Conservation (phyloP, 2,113 vertebrate genomes). For the Odocoileus hemionus region DNA sequence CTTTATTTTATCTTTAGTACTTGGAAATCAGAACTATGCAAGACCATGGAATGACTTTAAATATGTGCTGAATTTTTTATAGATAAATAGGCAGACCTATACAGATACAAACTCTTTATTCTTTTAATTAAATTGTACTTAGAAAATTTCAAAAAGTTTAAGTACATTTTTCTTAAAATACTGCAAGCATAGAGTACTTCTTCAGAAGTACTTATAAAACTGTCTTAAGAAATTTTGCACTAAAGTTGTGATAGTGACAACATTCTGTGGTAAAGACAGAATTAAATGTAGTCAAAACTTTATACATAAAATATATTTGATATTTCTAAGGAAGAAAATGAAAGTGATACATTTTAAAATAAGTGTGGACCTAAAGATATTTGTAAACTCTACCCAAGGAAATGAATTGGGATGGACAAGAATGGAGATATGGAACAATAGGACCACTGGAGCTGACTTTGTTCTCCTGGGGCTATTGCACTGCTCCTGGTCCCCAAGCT, state of each 20-base stretch:
- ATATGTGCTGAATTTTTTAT: background rate
- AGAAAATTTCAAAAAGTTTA: background rate
- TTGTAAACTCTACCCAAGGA: background rate
- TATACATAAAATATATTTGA: background rate
- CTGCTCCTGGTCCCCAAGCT: background rate
- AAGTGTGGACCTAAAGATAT: background rate
- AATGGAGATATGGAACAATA: background rate
- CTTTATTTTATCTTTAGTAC: background rate
- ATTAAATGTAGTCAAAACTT: background rate
- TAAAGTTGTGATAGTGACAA: background rate
- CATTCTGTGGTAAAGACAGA: background rate
- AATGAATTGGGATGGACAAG: background rate
- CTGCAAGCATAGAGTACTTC: background rate
- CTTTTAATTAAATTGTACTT: background rate
- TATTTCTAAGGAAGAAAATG: background rate
- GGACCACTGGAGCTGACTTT: background rate
- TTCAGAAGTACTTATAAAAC: background rate
- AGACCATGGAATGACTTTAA: background rate
- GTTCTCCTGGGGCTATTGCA: background rate
- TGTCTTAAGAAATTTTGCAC: background rate
- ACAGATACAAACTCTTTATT: background rate
- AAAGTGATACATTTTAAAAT: background rate
- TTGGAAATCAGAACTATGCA: background rate
- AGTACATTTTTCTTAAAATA: background rate
- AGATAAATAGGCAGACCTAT: background rate